Evolutionary conservation across 2,113 vertebrate genomes (phyloP), one percentile per base, ranked within the genome.

Genomic region (Phoxinus phoxinus): DNA sequence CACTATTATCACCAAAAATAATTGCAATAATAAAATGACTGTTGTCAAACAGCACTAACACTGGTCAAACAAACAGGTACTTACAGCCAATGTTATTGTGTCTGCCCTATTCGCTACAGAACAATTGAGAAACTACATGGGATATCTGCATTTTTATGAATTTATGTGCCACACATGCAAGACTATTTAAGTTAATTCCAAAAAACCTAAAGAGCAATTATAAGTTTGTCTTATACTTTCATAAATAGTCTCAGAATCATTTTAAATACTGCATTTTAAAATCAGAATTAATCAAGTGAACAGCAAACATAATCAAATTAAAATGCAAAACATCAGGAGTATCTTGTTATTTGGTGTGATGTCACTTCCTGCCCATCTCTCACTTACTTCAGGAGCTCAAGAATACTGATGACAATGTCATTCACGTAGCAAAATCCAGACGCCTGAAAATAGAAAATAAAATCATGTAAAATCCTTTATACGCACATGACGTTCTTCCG

Each of bases 401-500:
- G 93, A 84, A 99, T 99, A 90, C 98, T 98, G 4, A 99, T 99
- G 86, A 99, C 98, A 59, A 99, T 99, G 94, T 99, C 98, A 0
- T 99, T 99, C 63, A 99, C 98, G 0, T 99, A 99, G 90, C 98
- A 99, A 91, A 99, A 99, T 6, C 98, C 98, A 35, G 97, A 99
- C 0, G 98, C 98, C 58, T 81, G 35, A 23, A 65, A 85, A 80
- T 7, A 19, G 25, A 75, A 46, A 46, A 17, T 4, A 19, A n/a
- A 35, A 58, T 21, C 13, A 30, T 48, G 6, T 12, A 30, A 4
- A 81, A 3, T 17, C 4, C 9, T 59, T 59, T 30, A 11, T 27
- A 19, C 0, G 0, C n/a, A 27, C 46, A 0, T 8, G 27, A 46
- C 7, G 6, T 27, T 13, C 15, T 11, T 65, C 27, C n/a, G 37